phyloP scores from a whole-genome alignment of 2,888 invertebrate genomes.

The Craniophora ligustri region DNA sequence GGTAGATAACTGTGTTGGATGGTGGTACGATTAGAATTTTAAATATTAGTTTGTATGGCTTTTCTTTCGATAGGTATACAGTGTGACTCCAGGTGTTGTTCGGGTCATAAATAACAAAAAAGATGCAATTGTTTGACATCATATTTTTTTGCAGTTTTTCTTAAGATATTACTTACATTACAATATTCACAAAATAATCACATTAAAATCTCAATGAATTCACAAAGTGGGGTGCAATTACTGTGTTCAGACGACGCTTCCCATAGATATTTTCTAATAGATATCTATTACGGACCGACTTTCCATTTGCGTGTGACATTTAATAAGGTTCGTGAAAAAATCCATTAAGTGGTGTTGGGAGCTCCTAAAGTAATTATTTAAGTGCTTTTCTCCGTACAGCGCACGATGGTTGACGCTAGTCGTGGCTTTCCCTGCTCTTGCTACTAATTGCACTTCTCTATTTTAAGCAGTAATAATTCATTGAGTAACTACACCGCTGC shows the following conservation, averaged over 20 bases:
- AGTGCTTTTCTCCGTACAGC: conserved; percentile 37
- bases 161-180: too few relatives aligned
- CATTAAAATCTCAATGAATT: conserved; percentile 10
- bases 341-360: conserved; percentile 16
- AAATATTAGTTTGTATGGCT: too few relatives aligned
- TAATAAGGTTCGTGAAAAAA: conserved; percentile 31
- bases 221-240: conserved; percentile 8
- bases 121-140: too few relatives aligned
- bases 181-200: too few relatives aligned
- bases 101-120: too few relatives aligned
- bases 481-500: background rate
- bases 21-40: too few relatives aligned
- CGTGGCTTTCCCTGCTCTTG: conserved; percentile 33
- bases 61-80: too few relatives aligned
- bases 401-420: conserved; percentile 32
- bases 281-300: background rate
- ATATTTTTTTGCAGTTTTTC: too few relatives aligned
- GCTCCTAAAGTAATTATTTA: conserved; percentile 32
- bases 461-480: conserved; percentile 18
- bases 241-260: background rate
- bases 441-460: conserved; percentile 18
- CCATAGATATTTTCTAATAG: conserved; percentile 9
- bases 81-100: too few relatives aligned
- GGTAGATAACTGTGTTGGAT: too few relatives aligned
- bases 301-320: conserved; percentile 17